A percentile compares a stretch with the other conserved stretches of the same genome.
phyloP scores from a whole-genome alignment of 2,888 invertebrate species.

The Lepidocyrtinus sp. region DNA sequence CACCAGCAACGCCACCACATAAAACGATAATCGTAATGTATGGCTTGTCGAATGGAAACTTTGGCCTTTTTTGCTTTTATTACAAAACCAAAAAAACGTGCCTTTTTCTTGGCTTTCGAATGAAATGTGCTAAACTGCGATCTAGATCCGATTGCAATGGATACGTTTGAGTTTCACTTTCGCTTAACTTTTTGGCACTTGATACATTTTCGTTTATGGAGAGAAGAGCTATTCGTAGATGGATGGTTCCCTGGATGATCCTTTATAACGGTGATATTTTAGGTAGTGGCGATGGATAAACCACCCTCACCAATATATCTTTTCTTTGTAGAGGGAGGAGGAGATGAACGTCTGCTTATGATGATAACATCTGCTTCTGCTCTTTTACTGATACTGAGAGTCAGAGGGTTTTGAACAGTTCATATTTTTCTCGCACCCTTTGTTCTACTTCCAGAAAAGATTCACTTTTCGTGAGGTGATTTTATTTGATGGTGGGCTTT shows the following conservation, averaged over 20 bases:
- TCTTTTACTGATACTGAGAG: background rate
- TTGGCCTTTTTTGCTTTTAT: conserved; percentile 4
- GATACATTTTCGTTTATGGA: conserved; percentile 20
- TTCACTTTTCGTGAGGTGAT: too few species aligned
- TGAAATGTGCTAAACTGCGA: conserved; percentile 2
- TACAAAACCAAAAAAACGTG: conserved; percentile 1
- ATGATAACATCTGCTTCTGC: conserved; percentile 8
- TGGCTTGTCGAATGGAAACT: conserved; percentile 18
- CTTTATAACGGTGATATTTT: background rate
- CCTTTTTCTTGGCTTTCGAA: conserved; percentile 19
- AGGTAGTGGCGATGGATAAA: background rate
- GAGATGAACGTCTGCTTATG: background rate
- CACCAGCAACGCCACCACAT: background rate
- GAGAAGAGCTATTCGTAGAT: conserved; percentile 5
- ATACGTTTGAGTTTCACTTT: conserved; percentile 31
- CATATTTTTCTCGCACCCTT: background rate
- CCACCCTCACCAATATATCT: background rate
- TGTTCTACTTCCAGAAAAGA: too few species aligned
- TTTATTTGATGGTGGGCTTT: too few species aligned
- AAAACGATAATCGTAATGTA: conserved; percentile 5
- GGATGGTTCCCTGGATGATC: background rate
- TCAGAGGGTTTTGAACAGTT: background rate
- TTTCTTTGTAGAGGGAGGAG: background rate
- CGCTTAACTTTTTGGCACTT: conserved; percentile 47
- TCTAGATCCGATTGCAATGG: background rate